Conservation (phyloP, 2,888 invertebrate genomes). For the Troilus luridus region DNA sequence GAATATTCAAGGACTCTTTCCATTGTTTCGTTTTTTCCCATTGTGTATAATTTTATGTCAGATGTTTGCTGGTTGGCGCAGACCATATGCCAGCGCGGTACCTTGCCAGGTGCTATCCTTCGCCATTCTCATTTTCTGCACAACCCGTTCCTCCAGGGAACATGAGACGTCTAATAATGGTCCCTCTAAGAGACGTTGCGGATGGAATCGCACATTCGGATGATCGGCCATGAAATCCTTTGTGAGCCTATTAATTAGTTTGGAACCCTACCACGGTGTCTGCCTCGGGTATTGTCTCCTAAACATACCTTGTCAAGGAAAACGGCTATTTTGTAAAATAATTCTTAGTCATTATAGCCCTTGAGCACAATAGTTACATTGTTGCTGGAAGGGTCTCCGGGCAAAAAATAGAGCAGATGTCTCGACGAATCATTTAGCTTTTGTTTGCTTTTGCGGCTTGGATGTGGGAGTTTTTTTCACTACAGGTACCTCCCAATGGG, state of each 20-base stretch:
- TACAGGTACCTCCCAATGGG: conserved; percentile 2
- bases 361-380: conserved; percentile 28
- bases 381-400: background rate
- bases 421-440: conserved; percentile 7
- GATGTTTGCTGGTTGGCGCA: background rate
- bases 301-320: conserved; percentile 32
- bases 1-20: background rate
- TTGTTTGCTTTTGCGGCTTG: conserved; percentile 39
- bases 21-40: background rate
- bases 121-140: background rate
- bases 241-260: conserved; percentile 25
- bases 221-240: conserved; percentile 18
- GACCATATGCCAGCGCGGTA: background rate
- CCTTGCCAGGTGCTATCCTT: background rate
- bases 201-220: background rate
- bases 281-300: background rate
- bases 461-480: background rate
- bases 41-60: background rate
- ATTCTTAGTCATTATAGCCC: conserved; percentile 36
- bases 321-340: conserved; percentile 37
- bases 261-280: background rate
- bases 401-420: conserved; percentile 37
- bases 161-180: conserved; percentile 19
- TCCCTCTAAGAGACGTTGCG: background rate
- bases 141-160: background rate